phyloP scores from a whole-genome alignment of 2,797 vertebrate genomes.

The Schizothorax lantsangensis region DNA sequence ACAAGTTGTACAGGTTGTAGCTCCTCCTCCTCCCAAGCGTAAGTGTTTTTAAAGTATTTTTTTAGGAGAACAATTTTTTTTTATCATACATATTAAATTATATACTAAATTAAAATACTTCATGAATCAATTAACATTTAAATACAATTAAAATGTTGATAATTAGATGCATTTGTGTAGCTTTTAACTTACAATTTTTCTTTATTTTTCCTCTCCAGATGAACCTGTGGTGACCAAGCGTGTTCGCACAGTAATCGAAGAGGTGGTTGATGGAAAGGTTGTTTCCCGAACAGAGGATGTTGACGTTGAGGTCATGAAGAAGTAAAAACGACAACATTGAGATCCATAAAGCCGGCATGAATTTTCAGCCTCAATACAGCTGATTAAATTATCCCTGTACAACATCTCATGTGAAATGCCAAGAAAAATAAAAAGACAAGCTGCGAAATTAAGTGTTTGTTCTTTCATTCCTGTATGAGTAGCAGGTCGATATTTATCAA shows the following conservation, averaged over 20 bases:
- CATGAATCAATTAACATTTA: background rate
- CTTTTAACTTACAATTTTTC: background rate
- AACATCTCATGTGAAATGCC: background rate
- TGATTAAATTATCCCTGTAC: background rate
- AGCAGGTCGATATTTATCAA: background rate
- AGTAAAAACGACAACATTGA: conserved; percentile 15
- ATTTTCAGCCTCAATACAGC: background rate
- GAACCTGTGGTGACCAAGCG: conserved; percentile 75
- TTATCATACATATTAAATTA: background rate
- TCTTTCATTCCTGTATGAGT: background rate
- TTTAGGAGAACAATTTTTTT: background rate
- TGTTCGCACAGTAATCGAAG: conserved; percentile 84
- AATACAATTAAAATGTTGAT: background rate
- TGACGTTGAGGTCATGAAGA: conserved; percentile 46
- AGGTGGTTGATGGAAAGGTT: conserved; percentile 86
- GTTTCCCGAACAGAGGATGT: conserved; percentile 76
- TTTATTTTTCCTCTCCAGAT: conserved; percentile 51
- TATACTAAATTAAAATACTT: too few relatives aligned
- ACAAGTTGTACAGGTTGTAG: conserved; percentile 37
- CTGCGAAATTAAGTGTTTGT: background rate
- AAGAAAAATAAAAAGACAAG: background rate
- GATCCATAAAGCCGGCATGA: background rate
- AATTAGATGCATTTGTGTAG: background rate
- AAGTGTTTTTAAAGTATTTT: conserved; percentile 59
- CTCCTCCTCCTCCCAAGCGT: conserved; percentile 64